These are phyloP conservation scores for Drepanosiphum platanoidis DNA, from an alignment of 2,888 invertebrate genomes.

Conservation along the genomic window DNA sequence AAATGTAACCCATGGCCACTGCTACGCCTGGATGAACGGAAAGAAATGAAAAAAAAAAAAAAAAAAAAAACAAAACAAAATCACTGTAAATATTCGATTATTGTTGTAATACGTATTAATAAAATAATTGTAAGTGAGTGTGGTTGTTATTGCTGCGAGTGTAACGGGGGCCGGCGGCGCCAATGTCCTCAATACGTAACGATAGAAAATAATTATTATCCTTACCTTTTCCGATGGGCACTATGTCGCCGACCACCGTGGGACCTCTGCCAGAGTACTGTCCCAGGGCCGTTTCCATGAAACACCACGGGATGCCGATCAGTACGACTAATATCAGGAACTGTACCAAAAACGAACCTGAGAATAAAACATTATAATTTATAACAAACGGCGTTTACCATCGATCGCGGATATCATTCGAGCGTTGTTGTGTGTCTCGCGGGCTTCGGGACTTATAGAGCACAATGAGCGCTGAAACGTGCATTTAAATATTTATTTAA, in stretches of 20 bases:
- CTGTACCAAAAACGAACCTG: slow-evolving; percentile 43
- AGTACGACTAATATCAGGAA: slow-evolving; percentile 33
- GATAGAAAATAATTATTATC: too few relatives aligned
- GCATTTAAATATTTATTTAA: too few relatives aligned
- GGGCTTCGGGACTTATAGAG: too few relatives aligned
- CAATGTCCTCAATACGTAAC: too few relatives aligned
- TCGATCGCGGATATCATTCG: too few relatives aligned
- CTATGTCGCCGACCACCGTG: slow-evolving; percentile 42
- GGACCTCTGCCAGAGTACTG: slow-evolving; percentile 48
- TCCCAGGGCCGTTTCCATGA: slow-evolving; percentile 44
- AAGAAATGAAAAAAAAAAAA: background rate
- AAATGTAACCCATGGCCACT: slow-evolving; percentile 49
- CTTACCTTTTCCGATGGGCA: slow-evolving; percentile 54
- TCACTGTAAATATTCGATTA: background rate
- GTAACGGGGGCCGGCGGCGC: background rate
- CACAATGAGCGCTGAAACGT: too few relatives aligned
- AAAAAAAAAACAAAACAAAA: background rate
- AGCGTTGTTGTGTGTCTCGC: too few relatives aligned
- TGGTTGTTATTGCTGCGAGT: background rate
- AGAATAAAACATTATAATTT: background rate
- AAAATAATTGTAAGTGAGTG: too few relatives aligned
- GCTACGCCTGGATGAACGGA: slow-evolving; percentile 37
- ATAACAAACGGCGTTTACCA: too few relatives aligned
- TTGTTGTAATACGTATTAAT: background rate
- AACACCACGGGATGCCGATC: slow-evolving; percentile 53